Evolutionary conservation across 2,888 invertebrate species (phyloP).

Genomic region (Mantis religiosa): DNA sequence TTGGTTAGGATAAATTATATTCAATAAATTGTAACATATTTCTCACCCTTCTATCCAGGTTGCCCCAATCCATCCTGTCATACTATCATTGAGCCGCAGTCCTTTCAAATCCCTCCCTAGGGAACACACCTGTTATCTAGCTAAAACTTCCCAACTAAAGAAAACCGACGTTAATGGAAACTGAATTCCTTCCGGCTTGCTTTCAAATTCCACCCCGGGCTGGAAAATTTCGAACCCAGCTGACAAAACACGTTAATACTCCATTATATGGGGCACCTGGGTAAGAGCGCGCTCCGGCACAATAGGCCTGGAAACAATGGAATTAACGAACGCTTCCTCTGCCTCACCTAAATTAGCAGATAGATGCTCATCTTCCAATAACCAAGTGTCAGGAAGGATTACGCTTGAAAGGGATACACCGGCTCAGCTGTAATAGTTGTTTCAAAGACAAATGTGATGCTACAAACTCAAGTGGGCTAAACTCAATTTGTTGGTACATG

Average conservation of each 20-base stretch:
- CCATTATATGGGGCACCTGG: background rate
- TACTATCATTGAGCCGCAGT: background rate
- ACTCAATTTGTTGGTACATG: too few species aligned
- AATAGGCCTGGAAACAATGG: background rate
- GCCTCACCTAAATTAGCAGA: background rate
- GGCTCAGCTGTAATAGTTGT: too few species aligned
- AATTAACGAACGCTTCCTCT: background rate
- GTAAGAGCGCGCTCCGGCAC: background rate
- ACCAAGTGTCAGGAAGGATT: background rate
- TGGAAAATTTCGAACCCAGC: background rate
- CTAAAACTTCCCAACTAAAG: background rate
- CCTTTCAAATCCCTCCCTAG: background rate
- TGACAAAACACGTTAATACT: background rate
- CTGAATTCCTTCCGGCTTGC: background rate
- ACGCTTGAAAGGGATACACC: background rate
- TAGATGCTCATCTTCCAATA: background rate
- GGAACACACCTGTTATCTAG: background rate
- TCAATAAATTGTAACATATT: too few species aligned
- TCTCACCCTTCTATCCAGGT: too few species aligned
- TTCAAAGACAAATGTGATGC: too few species aligned
- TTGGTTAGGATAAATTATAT: too few species aligned
- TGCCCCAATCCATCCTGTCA: too few species aligned
- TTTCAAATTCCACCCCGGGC: background rate
- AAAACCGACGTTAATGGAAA: background rate
- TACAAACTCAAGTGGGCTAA: too few species aligned